Evolutionary conservation across 2,797 vertebrate species (phyloP).

Genomic region (Micropoecilia bifurca): DNA sequence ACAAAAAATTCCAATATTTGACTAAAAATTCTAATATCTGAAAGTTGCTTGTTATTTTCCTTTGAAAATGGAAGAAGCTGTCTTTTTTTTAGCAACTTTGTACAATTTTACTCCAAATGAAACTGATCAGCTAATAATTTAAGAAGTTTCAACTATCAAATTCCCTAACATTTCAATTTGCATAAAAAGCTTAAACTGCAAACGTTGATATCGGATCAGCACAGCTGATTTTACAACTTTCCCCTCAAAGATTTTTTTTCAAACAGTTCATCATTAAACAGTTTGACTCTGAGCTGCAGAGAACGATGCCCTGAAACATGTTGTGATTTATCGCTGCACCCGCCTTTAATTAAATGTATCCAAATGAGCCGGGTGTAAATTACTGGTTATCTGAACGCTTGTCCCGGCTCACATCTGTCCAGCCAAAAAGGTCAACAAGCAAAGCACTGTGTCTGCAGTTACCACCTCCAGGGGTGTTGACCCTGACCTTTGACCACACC

Average conservation of each 20-base stretch:
- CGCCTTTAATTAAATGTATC: conserved; percentile 16
- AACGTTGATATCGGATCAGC: background rate
- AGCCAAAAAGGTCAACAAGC: conserved; percentile 39
- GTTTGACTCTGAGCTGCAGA: conserved; percentile 18
- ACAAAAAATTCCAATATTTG: background rate
- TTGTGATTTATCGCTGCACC: background rate
- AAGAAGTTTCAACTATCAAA: background rate
- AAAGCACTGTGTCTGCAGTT: conserved; percentile 45
- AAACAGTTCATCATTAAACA: conserved; percentile 4
- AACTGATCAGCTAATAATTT: background rate
- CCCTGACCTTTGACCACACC: conserved; percentile 59
- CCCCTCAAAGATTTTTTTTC: background rate
- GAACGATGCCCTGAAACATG: conserved; percentile 19
- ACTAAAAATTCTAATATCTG: background rate
- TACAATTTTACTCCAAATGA: background rate
- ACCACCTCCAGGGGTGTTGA: conserved; percentile 52
- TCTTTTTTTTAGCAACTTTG: background rate
- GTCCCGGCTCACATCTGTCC: conserved; percentile 31
- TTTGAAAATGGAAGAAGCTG: background rate
- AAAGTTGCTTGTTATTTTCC: background rate
- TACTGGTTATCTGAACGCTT: conserved; percentile 23
- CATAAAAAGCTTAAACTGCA: background rate
- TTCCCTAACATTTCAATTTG: background rate
- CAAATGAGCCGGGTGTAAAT: conserved; percentile 10
- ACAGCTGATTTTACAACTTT: background rate